Evolutionary conservation across 2,113 vertebrate species (phyloP).

Genomic region (Trematocara zebra): DNA sequence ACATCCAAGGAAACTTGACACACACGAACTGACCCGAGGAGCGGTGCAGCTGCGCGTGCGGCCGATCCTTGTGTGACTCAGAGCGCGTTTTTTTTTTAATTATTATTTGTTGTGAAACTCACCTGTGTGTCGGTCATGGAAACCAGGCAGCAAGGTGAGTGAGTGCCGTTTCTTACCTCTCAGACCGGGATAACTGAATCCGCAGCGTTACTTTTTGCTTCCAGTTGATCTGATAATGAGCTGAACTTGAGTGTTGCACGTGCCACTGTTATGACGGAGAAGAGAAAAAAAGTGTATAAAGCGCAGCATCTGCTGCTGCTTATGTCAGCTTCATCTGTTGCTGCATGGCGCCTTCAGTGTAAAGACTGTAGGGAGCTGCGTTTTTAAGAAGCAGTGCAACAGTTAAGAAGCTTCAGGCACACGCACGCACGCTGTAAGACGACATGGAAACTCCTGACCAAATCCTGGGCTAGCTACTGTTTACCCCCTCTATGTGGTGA

Average conservation of each 20-base stretch:
- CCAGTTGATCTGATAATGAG: not conserved
- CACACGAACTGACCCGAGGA: not conserved
- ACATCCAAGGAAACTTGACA: conserved; percentile 13
- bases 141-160: conserved; percentile 71
- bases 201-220: not conserved
- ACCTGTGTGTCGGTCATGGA: conserved; percentile 59
- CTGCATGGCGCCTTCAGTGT: not conserved
- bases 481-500: not conserved
- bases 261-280: not conserved
- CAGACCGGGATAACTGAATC: not conserved
- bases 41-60: not conserved
- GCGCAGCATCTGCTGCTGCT: not conserved
- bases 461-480: not conserved
- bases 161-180: not conserved
- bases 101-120: not conserved
- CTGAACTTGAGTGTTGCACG: not conserved
- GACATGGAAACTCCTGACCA: not conserved
- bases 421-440: not conserved
- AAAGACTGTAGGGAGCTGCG: not conserved
- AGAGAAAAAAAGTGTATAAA: rapidly evolving
- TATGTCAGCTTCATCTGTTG: not conserved
- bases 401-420: not conserved
- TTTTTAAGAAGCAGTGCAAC: not conserved
- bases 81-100: not conserved
- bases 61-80: not conserved